Base-by-base conservation (phyloP, 2,797 vertebrate species). In the Clarias platycephalus region DNA sequence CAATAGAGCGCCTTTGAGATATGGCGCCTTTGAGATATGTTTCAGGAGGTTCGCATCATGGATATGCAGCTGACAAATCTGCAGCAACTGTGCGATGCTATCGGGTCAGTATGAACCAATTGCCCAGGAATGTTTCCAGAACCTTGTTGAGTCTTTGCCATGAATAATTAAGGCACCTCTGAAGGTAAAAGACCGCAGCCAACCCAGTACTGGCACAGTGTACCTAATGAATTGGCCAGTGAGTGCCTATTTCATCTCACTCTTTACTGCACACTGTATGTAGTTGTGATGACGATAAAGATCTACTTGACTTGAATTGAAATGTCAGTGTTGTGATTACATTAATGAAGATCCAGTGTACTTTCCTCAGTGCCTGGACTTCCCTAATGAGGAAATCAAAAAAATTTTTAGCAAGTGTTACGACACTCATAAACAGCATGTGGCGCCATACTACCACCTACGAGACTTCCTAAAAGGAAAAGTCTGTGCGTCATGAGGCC, bases 361-460 rank as follows among this genome's bases (percentile, higher is more conserved):
- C 31, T n/a, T 71, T 71, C 68, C 37, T 44, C 37, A 44, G 34
- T 24, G 37, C 40, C 12, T 55, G n/a, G n/a, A 74, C 49, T 55
- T 74, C 20, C 4, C 34, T 53, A 15, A 1, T 71, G 24, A 71
- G 37, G 37, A n/a, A n/a, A n/a, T n/a, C n/a, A n/a, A n/a, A n/a
- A n/a, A n/a, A n/a, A n/a, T n/a, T 44, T 44, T 44, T 53, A 49
- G 75, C 20, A 18, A 26, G 31, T 58, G 66, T 24, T 58, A 44
- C 22, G 12, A 26, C 34, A 60, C 26, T 16, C n/a, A 49, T 8
- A 22, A 70, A 84, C 83, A 84, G 83, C 74, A 84, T 53, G 31
- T 34, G 62, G 74, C 26, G 74, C 83, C 53, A 67, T 60, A 70
- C 34, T 22, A 83, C 82, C 26, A 77, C 9, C 37, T 79, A 75